Evolutionary conservation across 2,113 vertebrate species (phyloP), one percentile per base, ranked within the genome.

Genomic region (Pionites leucogaster): DNA sequence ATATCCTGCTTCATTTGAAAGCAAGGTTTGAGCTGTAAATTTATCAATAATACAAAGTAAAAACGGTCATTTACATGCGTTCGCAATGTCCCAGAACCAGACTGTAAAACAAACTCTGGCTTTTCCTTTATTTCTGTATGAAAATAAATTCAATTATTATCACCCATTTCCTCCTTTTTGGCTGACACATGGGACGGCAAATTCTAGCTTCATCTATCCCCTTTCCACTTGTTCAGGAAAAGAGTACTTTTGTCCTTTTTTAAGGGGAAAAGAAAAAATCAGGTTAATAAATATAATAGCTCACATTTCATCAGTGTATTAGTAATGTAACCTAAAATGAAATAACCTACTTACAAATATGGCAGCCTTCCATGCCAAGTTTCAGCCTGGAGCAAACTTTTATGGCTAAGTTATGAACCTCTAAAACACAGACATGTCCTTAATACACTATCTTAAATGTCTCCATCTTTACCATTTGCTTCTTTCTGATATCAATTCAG

Each of bases 291-390:
- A 95, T 94, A 86, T 78, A 88, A 74, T 53, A 92, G 50, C 60
- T 86, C 68, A 83, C 39, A 31, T 59, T 92, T 60, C 76, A 84
- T 96, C 95, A 95, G 60, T 52, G 31, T 79, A 71, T 92, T 92
- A 92, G 76, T 65, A 93, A 92, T 49, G 53, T 53, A 95, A 91
- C 72, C 72, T 86, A 79, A 94, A 94, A 96, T 96, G 89, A 91
- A 96, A 92, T 93, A 96, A 95, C 80, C 86, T 95, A 95, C 90
- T 97, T 95, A 82, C 82, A 96, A 94, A 96, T 92, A 95, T 88
- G 92, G 92, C 86, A 95, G 31, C 42, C 15, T 96, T 96, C 92
- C 92, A 95, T 68, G 86, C 76, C 88, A 96, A 95, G 60, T 79
- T 94, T 90, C 71, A 94, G 55, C 88, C 88, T 71, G 39, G 57